Conservation (phyloP, 2,888 invertebrate species). For the Orthosia gracilis region DNA sequence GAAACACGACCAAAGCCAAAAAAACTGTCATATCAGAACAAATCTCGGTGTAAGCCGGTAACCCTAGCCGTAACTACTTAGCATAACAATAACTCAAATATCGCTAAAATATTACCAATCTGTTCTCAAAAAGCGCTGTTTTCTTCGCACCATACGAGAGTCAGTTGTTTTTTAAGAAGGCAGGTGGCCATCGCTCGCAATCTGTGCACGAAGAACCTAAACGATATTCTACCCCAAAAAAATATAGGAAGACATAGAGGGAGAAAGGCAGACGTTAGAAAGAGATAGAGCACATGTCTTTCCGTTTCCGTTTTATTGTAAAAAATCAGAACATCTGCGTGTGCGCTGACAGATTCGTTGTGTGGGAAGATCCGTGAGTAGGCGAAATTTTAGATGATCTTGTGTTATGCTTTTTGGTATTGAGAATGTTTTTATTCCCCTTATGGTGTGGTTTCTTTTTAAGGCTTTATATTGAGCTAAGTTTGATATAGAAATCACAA, state of each 20-base stretch:
- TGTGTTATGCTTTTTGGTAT: conserved; percentile 45
- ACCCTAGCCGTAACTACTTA: not conserved
- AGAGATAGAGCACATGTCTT: conserved; percentile 80
- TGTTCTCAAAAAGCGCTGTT: conserved; percentile 30
- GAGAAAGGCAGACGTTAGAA: conserved; percentile 73
- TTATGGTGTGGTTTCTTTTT: conserved; percentile 32
- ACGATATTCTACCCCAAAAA: conserved; percentile 80
- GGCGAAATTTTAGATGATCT: conserved; percentile 62
- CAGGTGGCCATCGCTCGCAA: conserved; percentile 86
- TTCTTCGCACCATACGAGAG: conserved; percentile 81
- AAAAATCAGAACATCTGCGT: conserved; percentile 87
- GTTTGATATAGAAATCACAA: not conserved
- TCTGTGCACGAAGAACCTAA: conserved; percentile 85
- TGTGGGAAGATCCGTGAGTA: conserved; percentile 78
- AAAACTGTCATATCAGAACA: too few species aligned
- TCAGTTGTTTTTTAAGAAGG: conserved; percentile 83
- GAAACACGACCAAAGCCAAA: too few species aligned
- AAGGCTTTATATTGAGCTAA: too few species aligned
- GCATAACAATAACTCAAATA: conserved; percentile 17
- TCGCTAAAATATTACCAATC: conserved; percentile 30
- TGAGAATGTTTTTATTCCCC: conserved; percentile 47
- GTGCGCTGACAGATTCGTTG: conserved; percentile 82
- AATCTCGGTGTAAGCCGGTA: too few species aligned
- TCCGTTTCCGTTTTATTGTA: conserved; percentile 89
- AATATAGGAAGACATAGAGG: conserved; percentile 79